Evolutionary conservation across 2,797 vertebrate genomes (phyloP).

Genomic region (Pseudochirops corinnae): DNA sequence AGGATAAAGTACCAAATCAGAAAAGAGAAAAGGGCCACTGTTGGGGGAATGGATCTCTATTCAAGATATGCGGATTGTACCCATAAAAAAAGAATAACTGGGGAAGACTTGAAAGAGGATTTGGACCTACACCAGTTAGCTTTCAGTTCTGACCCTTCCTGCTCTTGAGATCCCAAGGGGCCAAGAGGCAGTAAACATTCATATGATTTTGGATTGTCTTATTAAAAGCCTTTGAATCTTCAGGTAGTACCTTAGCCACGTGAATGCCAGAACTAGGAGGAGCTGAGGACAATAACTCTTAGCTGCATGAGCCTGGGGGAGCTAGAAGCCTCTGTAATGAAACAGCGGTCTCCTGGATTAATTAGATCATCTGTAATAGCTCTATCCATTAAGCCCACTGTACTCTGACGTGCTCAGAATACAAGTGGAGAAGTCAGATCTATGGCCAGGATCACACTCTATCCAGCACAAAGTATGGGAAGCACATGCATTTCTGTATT

Average conservation of each 20-base stretch:
- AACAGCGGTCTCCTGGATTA: conserved; percentile 72
- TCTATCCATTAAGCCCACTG: conserved; percentile 32
- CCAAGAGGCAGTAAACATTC: conserved; percentile 87
- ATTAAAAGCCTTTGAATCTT: conserved; percentile 72
- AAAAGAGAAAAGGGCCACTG: background rate
- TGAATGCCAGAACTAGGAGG: conserved; percentile 53
- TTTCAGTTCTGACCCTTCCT: conserved; percentile 76
- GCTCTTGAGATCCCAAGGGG: conserved; percentile 84
- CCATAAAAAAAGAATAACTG: background rate
- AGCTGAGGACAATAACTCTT: conserved; percentile 66
- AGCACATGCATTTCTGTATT: background rate
- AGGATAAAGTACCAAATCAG: background rate
- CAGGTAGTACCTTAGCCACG: conserved; percentile 64
- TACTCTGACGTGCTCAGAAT: conserved; percentile 25
- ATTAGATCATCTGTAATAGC: conserved; percentile 63
- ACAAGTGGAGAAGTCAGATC: background rate
- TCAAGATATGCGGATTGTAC: background rate
- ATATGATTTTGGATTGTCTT: conserved; percentile 72
- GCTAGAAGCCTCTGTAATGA: conserved; percentile 65
- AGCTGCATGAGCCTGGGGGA: conserved; percentile 11
- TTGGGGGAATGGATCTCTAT: background rate
- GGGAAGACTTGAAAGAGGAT: background rate
- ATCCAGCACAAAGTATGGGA: conserved; percentile 26
- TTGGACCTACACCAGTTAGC: conserved; percentile 4
- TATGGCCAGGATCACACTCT: background rate